Base-by-base conservation (phyloP, 2,113 vertebrate species). In the Thomomys bottae region DNA sequence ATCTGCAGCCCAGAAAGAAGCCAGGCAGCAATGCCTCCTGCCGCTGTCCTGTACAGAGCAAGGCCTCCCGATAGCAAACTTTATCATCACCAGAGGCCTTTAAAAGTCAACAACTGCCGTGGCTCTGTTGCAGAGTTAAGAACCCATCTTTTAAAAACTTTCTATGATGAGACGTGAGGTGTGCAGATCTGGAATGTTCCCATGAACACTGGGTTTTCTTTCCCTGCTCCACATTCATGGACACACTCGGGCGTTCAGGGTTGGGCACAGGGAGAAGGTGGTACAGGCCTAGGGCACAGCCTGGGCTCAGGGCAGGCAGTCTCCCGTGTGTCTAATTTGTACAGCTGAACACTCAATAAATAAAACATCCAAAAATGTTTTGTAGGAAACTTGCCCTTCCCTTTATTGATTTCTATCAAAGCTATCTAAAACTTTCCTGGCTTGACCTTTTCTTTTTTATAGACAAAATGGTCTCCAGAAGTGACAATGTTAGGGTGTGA, bases 331-430 rank as follows among this genome's bases (percentile, higher is more conserved):
- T 92, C n/a, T 93, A 75, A 97, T 97, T 97, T 98, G 72, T 95
- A 97, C 92, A 84, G 64, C 20, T 96, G 88, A 70, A 96, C 87
- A 84, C 92, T 71, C n/a, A 92, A 95, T 96, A 92, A 90, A 97
- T 95, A 96, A 97, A 97, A 96, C 71, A 97, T 96, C 95, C 0
- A 87, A 87, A 96, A 95, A 95, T 82, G 15, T 94, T 97, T 97
- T 93, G 89, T 96, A 91, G 78, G 70, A 95, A 95, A 73, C 75
- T 89, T 96, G 93, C 97, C 95, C 96, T 97, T 98, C 95, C 90
- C 68, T 95, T 73, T 95, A 96, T 97, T 96, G 95, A 97, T 98
- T 98, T 96, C 90, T 96, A 97, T 95, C 94, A 97, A 82, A 97
- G 88, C 80, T 24, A 92, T 96, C 95, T 97, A 96, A 94, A 97